These are phyloP conservation scores for Lepus americanus DNA, from an alignment of 2,113 vertebrate species.

Conservation along the genomic window DNA sequence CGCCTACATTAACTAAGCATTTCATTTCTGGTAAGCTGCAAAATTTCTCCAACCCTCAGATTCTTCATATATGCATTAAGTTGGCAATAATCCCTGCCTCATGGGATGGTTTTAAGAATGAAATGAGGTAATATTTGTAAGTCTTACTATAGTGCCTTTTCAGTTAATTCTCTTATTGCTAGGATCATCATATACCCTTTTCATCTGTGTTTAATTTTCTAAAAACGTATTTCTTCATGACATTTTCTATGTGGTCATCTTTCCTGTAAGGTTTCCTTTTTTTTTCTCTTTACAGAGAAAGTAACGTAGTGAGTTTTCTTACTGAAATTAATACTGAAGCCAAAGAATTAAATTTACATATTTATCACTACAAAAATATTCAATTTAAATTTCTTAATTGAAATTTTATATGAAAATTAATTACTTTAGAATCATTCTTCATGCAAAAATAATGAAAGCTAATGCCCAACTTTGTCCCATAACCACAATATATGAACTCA, in stretches of 20 bases:
- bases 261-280: neutral
- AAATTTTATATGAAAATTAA: conserved; percentile 6
- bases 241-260: neutral
- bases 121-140: neutral
- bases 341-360: neutral
- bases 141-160: neutral
- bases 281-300: neutral
- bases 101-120: neutral
- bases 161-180: neutral
- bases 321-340: neutral
- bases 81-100: neutral
- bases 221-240: neutral
- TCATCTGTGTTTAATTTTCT: neutral
- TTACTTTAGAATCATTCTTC: neutral
- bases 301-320: neutral
- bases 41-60: neutral
- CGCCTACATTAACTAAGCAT: neutral
- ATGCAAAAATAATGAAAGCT: neutral
- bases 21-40: neutral
- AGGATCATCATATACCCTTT: neutral
- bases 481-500: neutral
- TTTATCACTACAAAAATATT: neutral
- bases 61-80: neutral
- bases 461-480: neutral
- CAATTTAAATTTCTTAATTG: neutral